Conservation (phyloP, 2,113 vertebrate species). For the Gnathonemus echidnorhynchus region DNA sequence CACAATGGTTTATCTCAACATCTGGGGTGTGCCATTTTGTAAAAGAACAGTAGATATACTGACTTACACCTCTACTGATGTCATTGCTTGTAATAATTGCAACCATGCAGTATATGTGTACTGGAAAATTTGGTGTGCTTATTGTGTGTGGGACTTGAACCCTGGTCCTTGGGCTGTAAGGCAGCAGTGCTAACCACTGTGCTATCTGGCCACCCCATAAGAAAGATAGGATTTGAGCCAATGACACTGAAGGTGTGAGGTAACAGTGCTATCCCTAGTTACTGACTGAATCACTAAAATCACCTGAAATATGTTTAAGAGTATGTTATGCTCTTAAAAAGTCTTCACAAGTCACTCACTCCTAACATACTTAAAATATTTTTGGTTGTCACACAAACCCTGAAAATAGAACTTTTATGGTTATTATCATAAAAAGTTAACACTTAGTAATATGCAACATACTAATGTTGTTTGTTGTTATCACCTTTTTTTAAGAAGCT, state of each 20-base stretch:
- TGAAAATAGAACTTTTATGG: conserved; percentile 17
- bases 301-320: not conserved
- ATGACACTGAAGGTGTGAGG: not conserved
- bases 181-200: too few species aligned
- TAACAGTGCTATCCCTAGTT: not conserved
- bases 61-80: too few species aligned
- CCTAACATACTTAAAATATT: conserved; percentile 9
- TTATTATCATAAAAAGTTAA: not conserved
- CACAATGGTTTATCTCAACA: too few species aligned
- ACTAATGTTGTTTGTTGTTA: not conserved
- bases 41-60: too few species aligned
- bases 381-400: not conserved
- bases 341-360: not conserved
- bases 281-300: not conserved
- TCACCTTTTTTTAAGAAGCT: conserved; percentile 13
- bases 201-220: too few species aligned
- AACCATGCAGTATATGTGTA: too few species aligned
- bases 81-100: too few species aligned
- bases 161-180: too few species aligned
- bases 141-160: too few species aligned
- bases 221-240: not conserved
- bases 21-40: too few species aligned
- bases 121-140: too few species aligned
- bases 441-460: not conserved
- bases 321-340: not conserved